Evolutionary conservation across 2,888 invertebrate species (phyloP), one percentile per base, ranked within the genome.

Genomic region (Dione juno): DNA sequence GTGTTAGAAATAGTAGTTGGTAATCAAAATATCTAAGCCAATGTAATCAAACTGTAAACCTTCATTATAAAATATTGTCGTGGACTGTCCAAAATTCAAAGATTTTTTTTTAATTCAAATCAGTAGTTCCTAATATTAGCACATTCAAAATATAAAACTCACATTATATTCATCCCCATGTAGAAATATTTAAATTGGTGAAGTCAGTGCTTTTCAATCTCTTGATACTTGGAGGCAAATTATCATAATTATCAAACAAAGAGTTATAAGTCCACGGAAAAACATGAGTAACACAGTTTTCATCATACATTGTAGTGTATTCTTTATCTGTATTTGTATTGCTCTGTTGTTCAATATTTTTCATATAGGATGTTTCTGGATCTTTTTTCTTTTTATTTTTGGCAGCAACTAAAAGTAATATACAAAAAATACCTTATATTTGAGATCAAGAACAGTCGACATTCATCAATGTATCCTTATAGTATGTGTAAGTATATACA

Each of bases 191-290:
- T 6, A 87, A 89, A 77, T 93, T 81, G 9, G 75, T 75, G 77
- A 95, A 94, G 77, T 94, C 92, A 66, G 94, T 92, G 0, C 93
- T 83, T 59, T 88, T 93, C 37, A 95, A 84, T 75, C 93, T 94
- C 77, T 89, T 93, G 13, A 95, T 77, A 59, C 96, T 96, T 0
- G 94, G 95, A 16, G 96, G 95, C 71, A 96, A 82, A 66, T 77
- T 92, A 5, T 82, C 80, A 74, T 90, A 89, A 66, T 82, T 84
- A 58, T 94, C 93, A 59, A 95, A 84, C 52, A 81, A 75, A 6
- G 85, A 78, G 48, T 95, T 94, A 76, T 94, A 94, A 9, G 81
- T 89, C 95, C 95, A 95, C 1, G 93, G 92, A 1, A 94, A 87
- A 3, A 88, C 79, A 72, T 93, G 88, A 0, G 88, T 87, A 5